Base-by-base conservation (phyloP, 2,113 vertebrate species). In the Saguinus imperator region DNA sequence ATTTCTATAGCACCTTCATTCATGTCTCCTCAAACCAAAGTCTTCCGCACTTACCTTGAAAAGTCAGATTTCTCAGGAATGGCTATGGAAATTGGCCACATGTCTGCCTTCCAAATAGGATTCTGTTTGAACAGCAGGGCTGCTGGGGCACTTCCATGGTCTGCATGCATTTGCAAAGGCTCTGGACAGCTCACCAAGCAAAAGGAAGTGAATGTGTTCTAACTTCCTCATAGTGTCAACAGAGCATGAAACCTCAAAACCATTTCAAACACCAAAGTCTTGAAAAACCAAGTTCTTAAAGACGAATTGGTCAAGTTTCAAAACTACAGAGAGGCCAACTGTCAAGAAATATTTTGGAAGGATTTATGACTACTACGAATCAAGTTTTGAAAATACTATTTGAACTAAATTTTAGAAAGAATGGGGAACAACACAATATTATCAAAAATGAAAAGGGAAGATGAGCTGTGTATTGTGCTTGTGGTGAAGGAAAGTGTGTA, bases 211-310 rank as follows among this genome's bases (percentile, higher is more conserved):
- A 29, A 70, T 13, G 21, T 6, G 91, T 64, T 90, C n/a, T 37
- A 55, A 92, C 92, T 96, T 98, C 94, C 95, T 79, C 77, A 87
- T n/a, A 32, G 52, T 2, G 45, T 89, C 70, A 77, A 48, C 95
- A 73, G 83, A 96, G 90, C 94, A 52, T 95, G 97, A 97, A 97
- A 97, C 96, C 97, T 94, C 97, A 98, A 91, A 93, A 83, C 75
- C 37, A 82, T 95, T 92, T 95, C 50, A 90, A 80, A 85, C 21
- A 48, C 35, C 45, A 32, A 14, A 45, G 32, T 75, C 37, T 3
- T 77, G 85, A 95, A 61, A 68, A 86, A 86, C 35, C 48, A 64
- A 20, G 20, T 57, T 40, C 45, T 77, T 43, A 61, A 92, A 84
- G 68, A 96, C 37, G 77, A 93, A 76, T 6, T 45, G 43, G 72